These are phyloP conservation scores for Thera obeliscata DNA, from an alignment of 2,888 invertebrate species.

Conservation along the genomic window DNA sequence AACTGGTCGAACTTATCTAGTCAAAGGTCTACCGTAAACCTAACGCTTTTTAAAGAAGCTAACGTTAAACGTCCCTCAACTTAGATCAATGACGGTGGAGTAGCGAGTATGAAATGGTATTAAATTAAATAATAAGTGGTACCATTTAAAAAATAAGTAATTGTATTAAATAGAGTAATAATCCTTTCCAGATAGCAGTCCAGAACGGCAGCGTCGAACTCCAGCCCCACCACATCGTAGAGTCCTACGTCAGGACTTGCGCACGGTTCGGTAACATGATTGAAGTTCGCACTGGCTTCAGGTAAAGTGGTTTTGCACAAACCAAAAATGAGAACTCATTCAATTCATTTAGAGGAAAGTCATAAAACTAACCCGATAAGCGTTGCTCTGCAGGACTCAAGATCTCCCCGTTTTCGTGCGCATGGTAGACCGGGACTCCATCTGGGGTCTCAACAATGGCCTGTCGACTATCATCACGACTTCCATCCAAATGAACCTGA, in stretches of 20 bases:
- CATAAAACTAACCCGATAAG: background rate
- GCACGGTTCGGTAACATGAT: slow-evolving; percentile 86
- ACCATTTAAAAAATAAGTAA: background rate
- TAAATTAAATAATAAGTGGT: background rate
- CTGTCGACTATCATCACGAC: slow-evolving; percentile 89
- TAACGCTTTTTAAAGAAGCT: too few species aligned
- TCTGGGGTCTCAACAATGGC: slow-evolving; percentile 88
- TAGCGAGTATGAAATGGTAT: too few species aligned
- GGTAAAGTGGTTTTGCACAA: slow-evolving; percentile 47
- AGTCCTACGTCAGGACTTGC: slow-evolving; percentile 82
- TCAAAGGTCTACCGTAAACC: background rate
- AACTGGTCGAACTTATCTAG: background rate
- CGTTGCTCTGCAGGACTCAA: slow-evolving; percentile 81
- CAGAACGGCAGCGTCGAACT: slow-evolving; percentile 70
- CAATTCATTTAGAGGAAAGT: too few species aligned
- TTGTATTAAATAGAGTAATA: background rate
- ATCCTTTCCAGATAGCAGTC: slow-evolving; percentile 62
- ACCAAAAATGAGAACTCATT: background rate
- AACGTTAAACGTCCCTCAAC: too few species aligned
- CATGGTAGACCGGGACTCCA: slow-evolving; percentile 91
- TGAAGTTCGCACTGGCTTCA: slow-evolving; percentile 78
- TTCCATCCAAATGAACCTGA: slow-evolving; percentile 86
- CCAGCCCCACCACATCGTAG: slow-evolving; percentile 84
- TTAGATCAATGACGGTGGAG: too few species aligned
- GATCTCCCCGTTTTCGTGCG: slow-evolving; percentile 88